These are phyloP conservation scores for Pitangus sulphuratus DNA, from an alignment of 2,797 vertebrate species.

Conservation along the genomic window DNA sequence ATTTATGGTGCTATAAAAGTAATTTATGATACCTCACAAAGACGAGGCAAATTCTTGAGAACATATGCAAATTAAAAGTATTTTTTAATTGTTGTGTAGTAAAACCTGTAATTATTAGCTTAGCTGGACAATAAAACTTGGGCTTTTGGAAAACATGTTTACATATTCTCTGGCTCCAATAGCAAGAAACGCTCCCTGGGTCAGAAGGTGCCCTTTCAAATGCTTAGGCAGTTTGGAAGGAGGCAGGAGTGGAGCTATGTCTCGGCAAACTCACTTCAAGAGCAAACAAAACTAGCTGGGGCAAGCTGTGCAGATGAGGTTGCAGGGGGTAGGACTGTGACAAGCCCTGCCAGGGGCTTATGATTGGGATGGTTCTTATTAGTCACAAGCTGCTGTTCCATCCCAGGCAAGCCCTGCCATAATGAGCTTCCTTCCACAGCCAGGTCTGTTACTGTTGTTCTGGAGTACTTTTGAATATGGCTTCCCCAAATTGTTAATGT, in stretches of 20 bases:
- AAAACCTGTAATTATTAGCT: not conserved
- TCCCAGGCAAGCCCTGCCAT: not conserved
- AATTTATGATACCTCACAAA: not conserved
- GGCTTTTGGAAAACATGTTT: not conserved
- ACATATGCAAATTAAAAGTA: not conserved
- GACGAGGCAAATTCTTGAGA: not conserved
- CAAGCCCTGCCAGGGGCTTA: not conserved
- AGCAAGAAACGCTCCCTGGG: not conserved
- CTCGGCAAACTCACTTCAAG: not conserved
- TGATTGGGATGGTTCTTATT: not conserved
- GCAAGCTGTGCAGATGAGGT: not conserved
- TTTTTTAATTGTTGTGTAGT: not conserved
- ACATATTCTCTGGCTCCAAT: not conserved
- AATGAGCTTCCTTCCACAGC: not conserved
- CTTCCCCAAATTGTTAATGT: not conserved
- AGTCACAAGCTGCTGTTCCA: not conserved
- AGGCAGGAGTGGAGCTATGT: not conserved
- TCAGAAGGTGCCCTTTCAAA: not conserved
- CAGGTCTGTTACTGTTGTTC: not conserved
- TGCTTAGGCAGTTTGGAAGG: not conserved
- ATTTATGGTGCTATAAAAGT: not conserved
- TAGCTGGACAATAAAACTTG: not conserved
- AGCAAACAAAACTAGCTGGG: not conserved
- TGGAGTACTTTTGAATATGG: not conserved
- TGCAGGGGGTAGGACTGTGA: not conserved